Base-by-base conservation (phyloP, 2,888 invertebrate genomes). In the Dicyrtoma fusca region DNA sequence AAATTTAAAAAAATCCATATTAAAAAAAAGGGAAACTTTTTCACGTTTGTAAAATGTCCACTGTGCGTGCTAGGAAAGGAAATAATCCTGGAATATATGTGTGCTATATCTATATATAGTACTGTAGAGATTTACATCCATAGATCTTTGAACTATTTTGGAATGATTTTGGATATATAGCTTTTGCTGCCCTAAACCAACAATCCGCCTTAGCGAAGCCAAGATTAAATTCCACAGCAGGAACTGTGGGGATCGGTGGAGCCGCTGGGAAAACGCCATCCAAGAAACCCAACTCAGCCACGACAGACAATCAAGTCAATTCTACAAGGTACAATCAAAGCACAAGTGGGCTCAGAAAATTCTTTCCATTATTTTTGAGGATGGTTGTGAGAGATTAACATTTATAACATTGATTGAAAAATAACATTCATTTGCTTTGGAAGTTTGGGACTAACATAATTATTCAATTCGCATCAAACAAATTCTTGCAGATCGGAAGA, bases 401-500 rank as follows among this genome's bases (percentile, higher is more conserved):
- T 44, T 13, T 42, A n/a, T 21, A 44, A 14, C 23, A 10, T 59
- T 21, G 21, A 69, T 45, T 55, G 13, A 55, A 26, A 26, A 69
- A n/a, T 66, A 66, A 66, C 53, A 66, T 26, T n/a, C n/a, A n/a
- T n/a, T n/a, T n/a, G n/a, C n/a, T n/a, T n/a, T n/a, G n/a, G n/a
- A n/a, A n/a, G n/a, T n/a, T n/a, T n/a, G n/a, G 23, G 11, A 68
- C 57, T 68, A 57, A 57, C n/a, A 1, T 19, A 34, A 17, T 71
- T n/a, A n/a, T n/a, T n/a, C n/a, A n/a, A n/a, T n/a, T n/a, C n/a
- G n/a, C n/a, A 49, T 49, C 3, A 49, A 6, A 17, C 3, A n/a
- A 49, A 6, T 4, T n/a, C 42, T 77, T 74, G 44, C 78, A 81
- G 81, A 77, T 59, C 78, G 65, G 82, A 81, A 64, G 82, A 82